A percentile compares a stretch with the other conserved stretches of the same genome.
phyloP scores from a whole-genome alignment of 2,888 invertebrate species.

The Emmelina monodactyla region DNA sequence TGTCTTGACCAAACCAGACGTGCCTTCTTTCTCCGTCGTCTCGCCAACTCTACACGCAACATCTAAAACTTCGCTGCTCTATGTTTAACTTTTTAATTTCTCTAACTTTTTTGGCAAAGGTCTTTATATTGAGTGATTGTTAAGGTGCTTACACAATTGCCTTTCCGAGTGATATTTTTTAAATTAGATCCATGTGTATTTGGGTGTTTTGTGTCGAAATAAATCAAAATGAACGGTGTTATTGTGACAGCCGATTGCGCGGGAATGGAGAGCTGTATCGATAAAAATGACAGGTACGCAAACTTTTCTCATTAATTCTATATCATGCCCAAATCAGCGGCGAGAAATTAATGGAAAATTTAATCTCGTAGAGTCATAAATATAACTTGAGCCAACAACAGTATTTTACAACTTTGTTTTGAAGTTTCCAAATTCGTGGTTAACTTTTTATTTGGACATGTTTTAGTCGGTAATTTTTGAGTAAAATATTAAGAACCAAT shows the following conservation, averaged over 20 bases:
- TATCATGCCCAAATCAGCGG: too few relatives aligned
- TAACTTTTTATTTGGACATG: too few relatives aligned
- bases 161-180: background rate
- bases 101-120: background rate
- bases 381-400: too few relatives aligned
- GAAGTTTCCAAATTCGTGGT: too few relatives aligned
- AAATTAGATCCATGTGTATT: background rate
- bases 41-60: too few relatives aligned
- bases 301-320: background rate
- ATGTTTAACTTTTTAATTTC: background rate
- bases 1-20: constrained; percentile 1
- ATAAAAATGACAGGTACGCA: background rate
- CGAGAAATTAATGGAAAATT: too few relatives aligned
- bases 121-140: background rate
- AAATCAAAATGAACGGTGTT: background rate
- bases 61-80: background rate
- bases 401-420: too few relatives aligned
- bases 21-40: too few relatives aligned
- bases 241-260: background rate
- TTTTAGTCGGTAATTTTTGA: too few relatives aligned
- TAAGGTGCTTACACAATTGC: background rate
- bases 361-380: too few relatives aligned
- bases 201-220: background rate
- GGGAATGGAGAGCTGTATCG: background rate
- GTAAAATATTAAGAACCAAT: too few relatives aligned